A percentile compares a stretch with the other conserved stretches of the same genome.
These are phyloP conservation scores for Cactoblastis cactorum DNA, from an alignment of 2,888 invertebrate species.

Conservation along the genomic window DNA sequence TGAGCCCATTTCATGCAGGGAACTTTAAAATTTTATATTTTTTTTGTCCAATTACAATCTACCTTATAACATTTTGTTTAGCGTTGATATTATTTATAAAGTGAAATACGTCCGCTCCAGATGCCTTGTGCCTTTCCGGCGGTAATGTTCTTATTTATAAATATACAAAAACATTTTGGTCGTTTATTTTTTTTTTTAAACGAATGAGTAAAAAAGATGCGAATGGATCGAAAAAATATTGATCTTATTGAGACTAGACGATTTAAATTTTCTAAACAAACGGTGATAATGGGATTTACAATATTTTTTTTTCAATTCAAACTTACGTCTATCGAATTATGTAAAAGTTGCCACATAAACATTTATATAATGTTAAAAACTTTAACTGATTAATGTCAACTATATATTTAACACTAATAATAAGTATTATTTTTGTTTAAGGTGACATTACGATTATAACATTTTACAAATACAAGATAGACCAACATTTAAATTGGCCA, in stretches of 20 bases:
- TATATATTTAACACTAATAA: conserved; percentile 45
- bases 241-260: conserved; percentile 45
- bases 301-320: conserved; percentile 24
- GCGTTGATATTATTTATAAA: conserved; percentile 23
- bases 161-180: conserved; percentile 65
- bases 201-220: conserved; percentile 38
- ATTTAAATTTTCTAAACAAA: conserved; percentile 39
- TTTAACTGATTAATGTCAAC: conserved; percentile 35
- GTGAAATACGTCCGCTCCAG: conserved; percentile 30
- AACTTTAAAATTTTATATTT: conserved; percentile 51
- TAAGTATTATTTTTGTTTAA: conserved; percentile 42
- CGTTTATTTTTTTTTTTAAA: conserved; percentile 44
- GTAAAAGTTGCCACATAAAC: conserved; percentile 33
- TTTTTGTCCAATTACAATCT: conserved; percentile 18
- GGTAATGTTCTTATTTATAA: conserved; percentile 46
- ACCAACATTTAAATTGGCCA: background rate
- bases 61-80: conserved; percentile 12
- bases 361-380: conserved; percentile 37
- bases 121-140: conserved; percentile 34
- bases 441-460: conserved; percentile 56
- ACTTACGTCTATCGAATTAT: conserved; percentile 33
- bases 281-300: conserved; percentile 30
- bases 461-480: conserved; percentile 11
- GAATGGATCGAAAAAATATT: conserved; percentile 40
- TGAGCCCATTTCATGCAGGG: conserved; percentile 61